Percentiles rank a stretch among this genome's conserved stretches.
phyloP scores from a whole-genome alignment of 2,888 invertebrate species.

The Drosophila mettleri region DNA sequence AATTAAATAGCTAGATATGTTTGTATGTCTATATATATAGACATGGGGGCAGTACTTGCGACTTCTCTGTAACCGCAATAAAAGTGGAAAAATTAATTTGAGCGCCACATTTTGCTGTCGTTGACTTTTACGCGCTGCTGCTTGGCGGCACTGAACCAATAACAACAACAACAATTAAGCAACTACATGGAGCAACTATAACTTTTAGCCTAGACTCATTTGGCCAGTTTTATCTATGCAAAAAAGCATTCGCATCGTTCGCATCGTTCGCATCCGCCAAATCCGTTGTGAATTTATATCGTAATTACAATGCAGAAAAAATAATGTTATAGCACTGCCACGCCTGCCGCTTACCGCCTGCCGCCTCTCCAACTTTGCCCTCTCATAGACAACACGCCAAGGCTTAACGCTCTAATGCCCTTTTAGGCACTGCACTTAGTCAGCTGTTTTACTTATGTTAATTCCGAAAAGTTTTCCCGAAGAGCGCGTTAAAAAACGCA shows the following conservation, averaged over 20 bases:
- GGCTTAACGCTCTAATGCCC: conserved; percentile 69
- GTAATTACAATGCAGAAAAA: conserved; percentile 31
- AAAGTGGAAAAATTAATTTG: conserved; percentile 63
- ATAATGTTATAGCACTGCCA: conserved; percentile 39
- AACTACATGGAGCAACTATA: conserved; percentile 29
- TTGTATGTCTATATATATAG: conserved; percentile 8
- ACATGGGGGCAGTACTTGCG: conserved; percentile 23
- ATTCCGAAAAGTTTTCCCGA: conserved; percentile 4
- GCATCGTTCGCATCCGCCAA: conserved; percentile 48
- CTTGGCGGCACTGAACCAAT: conserved; percentile 53
- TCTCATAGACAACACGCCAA: neutral
- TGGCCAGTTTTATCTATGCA: conserved; percentile 73
- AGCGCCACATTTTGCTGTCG: conserved; percentile 75
- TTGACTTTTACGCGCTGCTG: conserved; percentile 79
- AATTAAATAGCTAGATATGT: conserved; percentile 48
- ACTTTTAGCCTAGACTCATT: conserved; percentile 52
- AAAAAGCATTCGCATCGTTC: conserved; percentile 40
- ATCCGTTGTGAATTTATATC: conserved; percentile 62
- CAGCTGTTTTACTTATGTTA: conserved; percentile 30
- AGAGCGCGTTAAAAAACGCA: conserved; percentile 30
- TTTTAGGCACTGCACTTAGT: conserved; percentile 45
- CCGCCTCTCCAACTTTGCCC: too few relatives aligned
- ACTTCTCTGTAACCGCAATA: conserved; percentile 60
- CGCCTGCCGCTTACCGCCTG: neutral
- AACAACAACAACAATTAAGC: conserved; percentile 44